These are phyloP conservation scores for Alca torda DNA, from an alignment of 2,797 vertebrate genomes.

Conservation along the genomic window DNA sequence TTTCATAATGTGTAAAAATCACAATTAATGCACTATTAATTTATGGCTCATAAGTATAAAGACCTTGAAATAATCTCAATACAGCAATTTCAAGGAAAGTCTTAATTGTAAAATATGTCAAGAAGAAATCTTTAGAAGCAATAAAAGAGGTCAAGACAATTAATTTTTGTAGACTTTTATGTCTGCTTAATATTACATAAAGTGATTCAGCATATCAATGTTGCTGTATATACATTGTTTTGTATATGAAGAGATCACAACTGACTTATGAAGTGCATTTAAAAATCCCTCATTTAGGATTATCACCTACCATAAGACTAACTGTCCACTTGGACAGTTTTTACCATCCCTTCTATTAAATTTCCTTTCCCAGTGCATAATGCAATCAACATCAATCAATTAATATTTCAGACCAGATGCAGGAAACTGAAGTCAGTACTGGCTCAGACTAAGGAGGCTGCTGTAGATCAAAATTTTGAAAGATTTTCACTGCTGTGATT, in stretches of 20 bases:
- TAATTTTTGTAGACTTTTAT: not conserved
- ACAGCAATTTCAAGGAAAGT: not conserved
- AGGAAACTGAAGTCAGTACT: not conserved
- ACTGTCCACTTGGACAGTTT: not conserved
- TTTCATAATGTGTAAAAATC: not conserved
- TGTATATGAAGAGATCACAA: fast-evolving
- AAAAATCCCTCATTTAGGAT: not conserved
- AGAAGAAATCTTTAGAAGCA: not conserved
- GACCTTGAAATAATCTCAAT: not conserved
- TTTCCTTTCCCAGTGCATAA: not conserved
- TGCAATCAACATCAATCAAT: not conserved
- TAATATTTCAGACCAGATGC: not conserved
- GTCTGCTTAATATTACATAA: not conserved
- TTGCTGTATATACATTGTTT: not conserved
- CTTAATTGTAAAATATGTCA: not conserved
- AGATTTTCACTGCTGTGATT: not conserved
- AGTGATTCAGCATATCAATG: not conserved
- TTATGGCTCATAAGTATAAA: not conserved
- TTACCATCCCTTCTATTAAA: not conserved
- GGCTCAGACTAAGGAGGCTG: not conserved
- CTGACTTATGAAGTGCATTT: not conserved
- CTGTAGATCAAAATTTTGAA: not conserved
- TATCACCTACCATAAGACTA: not conserved
- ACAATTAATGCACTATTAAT: not conserved
- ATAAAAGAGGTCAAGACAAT: not conserved